Percentiles rank a stretch among this genome's conserved stretches.
phyloP scores from a whole-genome alignment of 2,113 vertebrate species.

The Pterocles orientalis region DNA sequence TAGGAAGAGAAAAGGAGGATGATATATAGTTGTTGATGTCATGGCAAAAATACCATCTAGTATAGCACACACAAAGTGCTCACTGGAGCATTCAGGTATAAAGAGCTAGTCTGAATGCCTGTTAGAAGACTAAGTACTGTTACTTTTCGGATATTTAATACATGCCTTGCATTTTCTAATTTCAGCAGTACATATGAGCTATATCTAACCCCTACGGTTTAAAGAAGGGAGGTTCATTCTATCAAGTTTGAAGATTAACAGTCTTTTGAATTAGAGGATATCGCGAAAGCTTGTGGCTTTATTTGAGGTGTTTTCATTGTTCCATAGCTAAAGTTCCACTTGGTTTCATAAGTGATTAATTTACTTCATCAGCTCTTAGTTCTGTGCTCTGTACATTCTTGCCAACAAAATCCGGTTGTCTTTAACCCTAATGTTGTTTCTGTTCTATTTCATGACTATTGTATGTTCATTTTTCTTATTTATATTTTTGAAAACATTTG shows the following conservation, averaged over 20 bases:
- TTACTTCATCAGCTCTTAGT: constrained; percentile 47
- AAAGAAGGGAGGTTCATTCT: constrained; percentile 57
- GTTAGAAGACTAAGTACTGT: constrained; percentile 50
- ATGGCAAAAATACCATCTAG: constrained; percentile 47
- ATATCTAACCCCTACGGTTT: constrained; percentile 54
- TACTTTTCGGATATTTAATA: constrained; percentile 71
- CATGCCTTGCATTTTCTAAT: constrained; percentile 67
- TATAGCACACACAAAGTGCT: constrained; percentile 53
- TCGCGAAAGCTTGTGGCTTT: constrained; percentile 57
- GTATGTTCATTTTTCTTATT: neutral
- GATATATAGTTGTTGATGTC: constrained; percentile 56
- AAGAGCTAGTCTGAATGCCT: constrained; percentile 52
- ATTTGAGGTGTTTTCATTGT: constrained; percentile 61
- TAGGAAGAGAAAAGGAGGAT: neutral
- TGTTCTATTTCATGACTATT: neutral
- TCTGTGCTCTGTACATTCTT: neutral
- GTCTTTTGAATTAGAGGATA: constrained; percentile 60
- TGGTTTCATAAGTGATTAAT: constrained; percentile 64
- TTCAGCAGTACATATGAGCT: constrained; percentile 62
- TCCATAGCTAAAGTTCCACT: constrained; percentile 62
- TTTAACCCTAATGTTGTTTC: neutral
- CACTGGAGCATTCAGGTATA: constrained; percentile 64
- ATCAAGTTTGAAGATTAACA: constrained; percentile 69
- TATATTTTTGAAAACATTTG: neutral
- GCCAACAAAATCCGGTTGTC: constrained; percentile 19